Percentiles rank a stretch among this genome's conserved stretches.
Evolutionary conservation across 2,113 vertebrate species (phyloP).

Genomic region (Myotis brandtii): DNA sequence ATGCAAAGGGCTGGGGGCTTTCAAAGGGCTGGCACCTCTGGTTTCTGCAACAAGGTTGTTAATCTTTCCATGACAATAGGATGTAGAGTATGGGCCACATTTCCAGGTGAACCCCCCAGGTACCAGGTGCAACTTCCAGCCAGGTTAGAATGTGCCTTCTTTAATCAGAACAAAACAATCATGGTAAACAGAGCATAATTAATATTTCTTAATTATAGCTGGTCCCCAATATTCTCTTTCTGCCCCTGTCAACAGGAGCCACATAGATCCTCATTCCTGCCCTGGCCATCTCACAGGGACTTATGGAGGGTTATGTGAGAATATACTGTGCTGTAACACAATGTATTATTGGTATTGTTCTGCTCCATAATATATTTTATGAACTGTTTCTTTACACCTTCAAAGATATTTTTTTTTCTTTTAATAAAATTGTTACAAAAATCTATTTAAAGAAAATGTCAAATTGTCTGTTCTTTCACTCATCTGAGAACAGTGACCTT

Average conservation of each 20-base stretch:
- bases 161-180: too few relatives aligned
- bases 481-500: background rate
- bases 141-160: too few relatives aligned
- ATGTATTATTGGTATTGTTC: background rate
- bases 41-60: too few relatives aligned
- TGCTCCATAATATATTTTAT: background rate
- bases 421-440: slow-evolving; percentile 4
- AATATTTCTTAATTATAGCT: too few relatives aligned
- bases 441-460: background rate
- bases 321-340: background rate
- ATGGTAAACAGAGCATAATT: too few relatives aligned
- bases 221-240: too few relatives aligned
- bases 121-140: too few relatives aligned
- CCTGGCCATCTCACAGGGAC: background rate
- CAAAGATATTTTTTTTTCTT: background rate
- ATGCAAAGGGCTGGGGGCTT: too few relatives aligned
- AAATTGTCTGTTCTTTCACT: background rate
- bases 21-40: too few relatives aligned
- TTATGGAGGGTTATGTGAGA: background rate
- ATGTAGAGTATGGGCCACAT: too few relatives aligned
- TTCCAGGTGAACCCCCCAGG: too few relatives aligned
- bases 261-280: background rate
- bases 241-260: background rate
- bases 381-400: background rate
- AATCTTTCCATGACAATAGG: too few relatives aligned